Percentiles rank a stretch among this genome's conserved stretches.
Evolutionary conservation across 2,888 invertebrate species (phyloP).

Genomic region (Rhamnusium bicolor): DNA sequence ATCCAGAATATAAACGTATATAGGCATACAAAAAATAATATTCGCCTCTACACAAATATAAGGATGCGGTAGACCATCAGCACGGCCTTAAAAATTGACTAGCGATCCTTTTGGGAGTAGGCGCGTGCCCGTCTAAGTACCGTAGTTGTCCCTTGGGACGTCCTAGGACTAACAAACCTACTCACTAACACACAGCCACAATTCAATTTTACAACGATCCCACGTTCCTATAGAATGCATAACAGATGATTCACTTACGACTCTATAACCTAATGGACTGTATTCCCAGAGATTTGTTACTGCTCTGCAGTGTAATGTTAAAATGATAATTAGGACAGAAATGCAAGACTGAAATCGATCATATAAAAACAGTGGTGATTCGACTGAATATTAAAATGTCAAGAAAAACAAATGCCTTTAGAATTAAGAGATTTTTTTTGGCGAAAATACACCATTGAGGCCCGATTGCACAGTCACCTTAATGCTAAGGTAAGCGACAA

Average conservation of each 20-base stretch:
- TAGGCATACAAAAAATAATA: neutral
- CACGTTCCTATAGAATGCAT: conserved; percentile 23
- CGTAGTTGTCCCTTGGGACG: conserved; percentile 33
- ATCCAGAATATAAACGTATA: neutral
- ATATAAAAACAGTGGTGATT: too few species aligned
- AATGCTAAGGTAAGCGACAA: too few species aligned
- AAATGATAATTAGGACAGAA: too few species aligned
- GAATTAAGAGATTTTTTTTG: too few species aligned
- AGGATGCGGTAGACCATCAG: conserved; percentile 3
- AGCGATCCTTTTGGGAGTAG: conserved; percentile 38
- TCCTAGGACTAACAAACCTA: conserved; percentile 41
- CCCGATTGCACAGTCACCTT: too few species aligned
- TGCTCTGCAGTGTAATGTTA: neutral
- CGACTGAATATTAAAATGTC: too few species aligned
- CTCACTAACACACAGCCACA: conserved; percentile 32
- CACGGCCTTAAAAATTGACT: neutral
- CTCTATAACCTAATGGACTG: conserved; percentile 25
- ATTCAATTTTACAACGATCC: conserved; percentile 32
- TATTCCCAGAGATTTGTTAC: conserved; percentile 20
- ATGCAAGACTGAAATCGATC: too few species aligned
- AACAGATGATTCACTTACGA: conserved; percentile 33
- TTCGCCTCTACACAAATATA: neutral
- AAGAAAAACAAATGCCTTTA: too few species aligned
- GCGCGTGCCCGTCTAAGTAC: conserved; percentile 44
- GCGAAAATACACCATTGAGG: too few species aligned